Evolutionary conservation across 2,797 vertebrate species (phyloP).

Genomic region (Streptopelia turtur): DNA sequence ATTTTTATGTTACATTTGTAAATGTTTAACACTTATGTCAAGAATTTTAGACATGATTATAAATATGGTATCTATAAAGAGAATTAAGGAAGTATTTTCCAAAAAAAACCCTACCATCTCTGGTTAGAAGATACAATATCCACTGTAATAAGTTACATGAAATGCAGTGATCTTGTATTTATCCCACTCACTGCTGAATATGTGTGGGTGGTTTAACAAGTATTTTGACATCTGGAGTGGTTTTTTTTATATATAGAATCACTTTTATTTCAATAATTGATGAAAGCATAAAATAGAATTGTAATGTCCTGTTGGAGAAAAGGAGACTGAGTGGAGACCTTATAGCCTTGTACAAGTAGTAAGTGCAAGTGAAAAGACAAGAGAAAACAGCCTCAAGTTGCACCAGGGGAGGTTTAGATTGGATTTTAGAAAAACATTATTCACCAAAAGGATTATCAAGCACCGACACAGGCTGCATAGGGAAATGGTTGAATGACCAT

Average conservation of each 20-base stretch:
- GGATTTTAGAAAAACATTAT: background rate
- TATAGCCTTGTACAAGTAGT: background rate
- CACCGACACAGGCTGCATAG: background rate
- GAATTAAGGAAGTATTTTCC: background rate
- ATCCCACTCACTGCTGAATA: slow-evolving; percentile 33
- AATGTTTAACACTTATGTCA: background rate
- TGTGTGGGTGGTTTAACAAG: background rate
- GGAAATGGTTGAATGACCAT: background rate
- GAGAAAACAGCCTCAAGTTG: background rate
- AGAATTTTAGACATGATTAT: background rate
- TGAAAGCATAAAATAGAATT: slow-evolving; percentile 47
- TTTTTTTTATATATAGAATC: slow-evolving; percentile 13
- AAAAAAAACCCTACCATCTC: background rate
- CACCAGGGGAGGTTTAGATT: background rate
- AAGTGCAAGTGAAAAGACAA: background rate
- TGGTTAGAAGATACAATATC: background rate
- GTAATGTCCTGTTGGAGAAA: background rate
- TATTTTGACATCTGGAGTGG: slow-evolving; percentile 22
- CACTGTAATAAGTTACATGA: background rate
- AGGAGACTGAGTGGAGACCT: background rate
- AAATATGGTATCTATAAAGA: background rate
- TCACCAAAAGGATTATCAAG: background rate
- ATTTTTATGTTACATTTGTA: background rate
- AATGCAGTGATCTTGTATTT: slow-evolving; percentile 16
- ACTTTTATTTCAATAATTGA: background rate